These are phyloP conservation scores for Spea bombifrons DNA, from an alignment of 2,113 vertebrate species.

Conservation along the genomic window DNA sequence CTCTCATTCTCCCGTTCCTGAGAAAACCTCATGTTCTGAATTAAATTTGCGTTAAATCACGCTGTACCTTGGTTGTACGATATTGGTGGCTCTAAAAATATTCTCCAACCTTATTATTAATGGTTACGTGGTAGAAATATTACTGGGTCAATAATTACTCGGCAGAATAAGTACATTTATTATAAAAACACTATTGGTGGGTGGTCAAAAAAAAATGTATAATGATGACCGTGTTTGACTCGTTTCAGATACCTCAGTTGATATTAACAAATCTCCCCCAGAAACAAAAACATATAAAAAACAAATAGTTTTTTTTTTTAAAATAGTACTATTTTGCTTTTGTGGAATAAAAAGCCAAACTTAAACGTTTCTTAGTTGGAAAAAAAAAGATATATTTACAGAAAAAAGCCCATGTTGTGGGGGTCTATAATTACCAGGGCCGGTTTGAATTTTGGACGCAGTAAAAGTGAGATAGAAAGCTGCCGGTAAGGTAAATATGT, in stretches of 20 bases:
- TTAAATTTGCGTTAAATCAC: neutral
- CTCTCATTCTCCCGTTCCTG: neutral
- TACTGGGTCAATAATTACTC: slow-evolving; percentile 18
- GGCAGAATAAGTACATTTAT: slow-evolving; percentile 21
- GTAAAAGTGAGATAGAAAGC: too few species aligned
- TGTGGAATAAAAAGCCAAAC: neutral
- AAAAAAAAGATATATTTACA: too few species aligned
- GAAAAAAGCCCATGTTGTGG: too few species aligned
- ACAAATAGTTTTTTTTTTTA: neutral
- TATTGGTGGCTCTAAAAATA: slow-evolving; percentile 3
- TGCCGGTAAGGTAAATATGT: too few species aligned
- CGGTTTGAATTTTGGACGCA: too few species aligned
- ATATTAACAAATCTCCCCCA: neutral
- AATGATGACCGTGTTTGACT: slow-evolving; percentile 14
- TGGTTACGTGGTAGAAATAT: neutral
- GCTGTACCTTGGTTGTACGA: neutral
- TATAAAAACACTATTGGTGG: slow-evolving; percentile 27
- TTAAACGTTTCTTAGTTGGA: neutral
- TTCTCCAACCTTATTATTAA: neutral
- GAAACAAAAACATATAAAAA: neutral
- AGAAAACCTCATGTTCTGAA: neutral
- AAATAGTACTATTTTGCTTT: neutral
- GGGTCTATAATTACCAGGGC: too few species aligned
- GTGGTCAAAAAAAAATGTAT: slow-evolving; percentile 22
- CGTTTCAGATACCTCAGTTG: neutral